Percentiles rank a stretch among this genome's conserved stretches.
phyloP scores from a whole-genome alignment of 2,888 invertebrate genomes.

The Drosophila maculinotata region DNA sequence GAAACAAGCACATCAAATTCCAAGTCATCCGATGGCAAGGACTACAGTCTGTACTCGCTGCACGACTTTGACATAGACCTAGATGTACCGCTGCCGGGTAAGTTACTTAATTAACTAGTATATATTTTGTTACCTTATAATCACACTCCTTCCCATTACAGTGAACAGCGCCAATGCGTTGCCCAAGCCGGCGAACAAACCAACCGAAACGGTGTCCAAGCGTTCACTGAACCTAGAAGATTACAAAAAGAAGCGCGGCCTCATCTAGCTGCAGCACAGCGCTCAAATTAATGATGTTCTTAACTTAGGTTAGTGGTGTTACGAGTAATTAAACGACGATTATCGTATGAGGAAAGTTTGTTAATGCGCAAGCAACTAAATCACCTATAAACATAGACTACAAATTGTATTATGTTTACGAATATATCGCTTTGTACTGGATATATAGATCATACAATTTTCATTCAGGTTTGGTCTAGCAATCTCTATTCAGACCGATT shows the following conservation, averaged over 20 bases:
- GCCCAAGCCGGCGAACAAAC: constrained; percentile 90
- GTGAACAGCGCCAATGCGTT: constrained; percentile 90
- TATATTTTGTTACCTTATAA: background rate
- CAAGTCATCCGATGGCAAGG: constrained; percentile 85
- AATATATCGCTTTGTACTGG: constrained; percentile 40
- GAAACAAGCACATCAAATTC: constrained; percentile 80
- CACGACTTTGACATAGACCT: constrained; percentile 99
- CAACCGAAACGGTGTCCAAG: constrained; percentile 92
- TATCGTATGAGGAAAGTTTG: constrained; percentile 18
- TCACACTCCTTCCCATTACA: constrained; percentile 78
- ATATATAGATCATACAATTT: constrained; percentile 15
- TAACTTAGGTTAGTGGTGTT: constrained; percentile 37
- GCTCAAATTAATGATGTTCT: constrained; percentile 24
- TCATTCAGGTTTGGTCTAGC: constrained; percentile 5
- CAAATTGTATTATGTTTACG: constrained; percentile 48
- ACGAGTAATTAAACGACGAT: constrained; percentile 42
- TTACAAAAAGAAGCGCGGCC: constrained; percentile 96
- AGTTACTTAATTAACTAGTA: background rate
- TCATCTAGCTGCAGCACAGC: constrained; percentile 88
- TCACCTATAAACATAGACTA: constrained; percentile 42
- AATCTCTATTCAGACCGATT: too few species aligned
- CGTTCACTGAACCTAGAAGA: constrained; percentile 95
- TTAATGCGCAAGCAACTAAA: constrained; percentile 38
- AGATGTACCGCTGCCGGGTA: constrained; percentile 92
- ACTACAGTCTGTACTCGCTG: constrained; percentile 87